Conservation (phyloP, 1,140 invertebrate genomes). For the Saccostrea echinata region DNA sequence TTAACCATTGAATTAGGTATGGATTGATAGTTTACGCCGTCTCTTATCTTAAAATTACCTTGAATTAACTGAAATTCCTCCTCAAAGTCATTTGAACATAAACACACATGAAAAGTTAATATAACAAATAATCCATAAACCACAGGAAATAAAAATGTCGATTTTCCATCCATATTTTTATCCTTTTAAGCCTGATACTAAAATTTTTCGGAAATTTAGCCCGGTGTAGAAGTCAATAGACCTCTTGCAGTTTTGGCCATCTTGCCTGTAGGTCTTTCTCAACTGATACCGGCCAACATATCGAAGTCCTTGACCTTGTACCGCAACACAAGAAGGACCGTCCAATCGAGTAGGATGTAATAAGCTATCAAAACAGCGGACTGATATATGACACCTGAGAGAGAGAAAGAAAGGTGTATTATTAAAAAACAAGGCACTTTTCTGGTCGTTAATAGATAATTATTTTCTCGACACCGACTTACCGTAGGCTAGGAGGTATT, state of each 20-base stretch:
- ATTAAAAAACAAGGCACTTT: not conserved
- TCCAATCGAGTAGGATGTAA: slow-evolving; percentile 4
- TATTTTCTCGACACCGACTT: not conserved
- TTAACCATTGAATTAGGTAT: not conserved
- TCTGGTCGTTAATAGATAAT: slow-evolving; percentile 11
- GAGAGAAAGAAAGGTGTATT: not conserved
- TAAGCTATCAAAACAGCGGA: not conserved
- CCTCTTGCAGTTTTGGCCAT: not conserved
- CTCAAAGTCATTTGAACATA: not conserved
- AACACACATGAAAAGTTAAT: not conserved
- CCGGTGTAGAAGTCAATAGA: not conserved
- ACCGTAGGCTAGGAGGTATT: not conserved
- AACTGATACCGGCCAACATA: not conserved
- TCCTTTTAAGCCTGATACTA: not conserved
- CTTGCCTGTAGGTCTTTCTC: not conserved
- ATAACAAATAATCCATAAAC: not conserved
- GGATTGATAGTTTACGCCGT: not conserved
- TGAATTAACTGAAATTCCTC: slow-evolving; percentile 20
- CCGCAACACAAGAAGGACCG: not conserved
- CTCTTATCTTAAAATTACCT: not conserved
- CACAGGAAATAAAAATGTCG: not conserved
- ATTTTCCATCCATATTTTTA: not conserved
- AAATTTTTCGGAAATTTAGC: not conserved
- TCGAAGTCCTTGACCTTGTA: not conserved
- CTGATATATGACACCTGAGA: not conserved